Conservation (phyloP, 2,888 invertebrate genomes). For the Nephrotoma guestfalica region DNA sequence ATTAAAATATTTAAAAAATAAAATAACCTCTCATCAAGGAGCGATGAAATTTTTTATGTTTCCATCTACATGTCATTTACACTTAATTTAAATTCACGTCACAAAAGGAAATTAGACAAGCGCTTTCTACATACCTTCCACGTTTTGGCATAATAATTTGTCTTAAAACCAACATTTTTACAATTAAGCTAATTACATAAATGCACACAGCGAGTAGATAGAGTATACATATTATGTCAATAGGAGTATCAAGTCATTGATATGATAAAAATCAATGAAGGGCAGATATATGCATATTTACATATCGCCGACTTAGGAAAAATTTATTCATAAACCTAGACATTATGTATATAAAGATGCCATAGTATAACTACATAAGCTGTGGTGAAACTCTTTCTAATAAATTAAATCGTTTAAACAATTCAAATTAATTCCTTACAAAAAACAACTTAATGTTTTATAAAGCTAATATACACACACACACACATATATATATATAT, state of each 20-base stretch:
- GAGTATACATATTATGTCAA: background rate
- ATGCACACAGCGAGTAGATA: background rate
- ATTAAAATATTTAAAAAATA: background rate
- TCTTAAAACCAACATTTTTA: background rate
- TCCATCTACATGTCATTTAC: conserved; percentile 24
- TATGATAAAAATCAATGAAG: background rate
- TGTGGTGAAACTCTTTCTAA: background rate
- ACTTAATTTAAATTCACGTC: conserved; percentile 33
- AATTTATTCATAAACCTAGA: background rate
- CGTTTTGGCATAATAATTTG: background rate
- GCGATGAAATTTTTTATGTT: background rate
- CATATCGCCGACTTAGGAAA: background rate
- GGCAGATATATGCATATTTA: background rate
- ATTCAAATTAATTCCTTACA: background rate
- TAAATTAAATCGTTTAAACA: background rate
- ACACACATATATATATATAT: too few relatives aligned
- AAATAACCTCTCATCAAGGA: background rate
- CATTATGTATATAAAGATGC: background rate
- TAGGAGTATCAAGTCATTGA: background rate
- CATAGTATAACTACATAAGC: background rate
- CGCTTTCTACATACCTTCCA: background rate
- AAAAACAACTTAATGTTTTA: background rate
- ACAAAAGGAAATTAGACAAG: conserved; percentile 16
- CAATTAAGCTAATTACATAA: background rate
- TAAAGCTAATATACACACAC: too few relatives aligned